Evolutionary conservation across 2,888 invertebrate species (phyloP).

Genomic region (Melolontha melolontha): DNA sequence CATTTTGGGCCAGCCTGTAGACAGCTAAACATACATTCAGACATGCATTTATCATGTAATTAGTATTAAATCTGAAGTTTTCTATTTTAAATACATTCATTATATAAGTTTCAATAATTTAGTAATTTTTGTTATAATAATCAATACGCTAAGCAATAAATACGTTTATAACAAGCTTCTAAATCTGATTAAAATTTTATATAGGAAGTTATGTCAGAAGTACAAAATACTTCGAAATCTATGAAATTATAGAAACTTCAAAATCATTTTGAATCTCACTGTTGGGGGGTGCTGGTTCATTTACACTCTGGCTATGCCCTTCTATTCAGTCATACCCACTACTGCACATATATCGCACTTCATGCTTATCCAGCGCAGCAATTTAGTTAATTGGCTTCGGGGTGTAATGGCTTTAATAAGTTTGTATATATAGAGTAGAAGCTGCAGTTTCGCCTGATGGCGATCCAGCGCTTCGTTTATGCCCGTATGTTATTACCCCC

Average conservation of each 20-base stretch:
- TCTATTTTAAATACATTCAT: too few species aligned
- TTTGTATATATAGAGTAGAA: constrained; percentile 53
- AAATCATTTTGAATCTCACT: constrained; percentile 1
- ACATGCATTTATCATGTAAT: too few species aligned
- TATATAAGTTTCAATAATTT: too few species aligned
- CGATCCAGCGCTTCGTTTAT: constrained; percentile 39
- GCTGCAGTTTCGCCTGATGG: constrained; percentile 44
- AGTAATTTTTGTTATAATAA: too few species aligned
- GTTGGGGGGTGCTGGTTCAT: constrained; percentile 5
- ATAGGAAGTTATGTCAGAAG: too few species aligned
- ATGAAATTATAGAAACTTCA: constrained; percentile 2
- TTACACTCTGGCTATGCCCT: not conserved
- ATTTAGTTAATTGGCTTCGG: constrained; percentile 58
- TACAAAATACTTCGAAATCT: not conserved
- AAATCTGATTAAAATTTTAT: too few species aligned
- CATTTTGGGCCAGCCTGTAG: too few species aligned
- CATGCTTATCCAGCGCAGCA: constrained; percentile 53
- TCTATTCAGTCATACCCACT: constrained; percentile 14
- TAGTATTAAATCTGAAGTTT: too few species aligned
- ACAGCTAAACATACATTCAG: too few species aligned
- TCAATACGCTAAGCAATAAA: too few species aligned
- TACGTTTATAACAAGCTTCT: too few species aligned
- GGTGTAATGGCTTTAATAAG: constrained; percentile 57
- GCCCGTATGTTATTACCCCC: constrained; percentile 54
- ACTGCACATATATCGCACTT: constrained; percentile 38